Evolutionary conservation across 1,140 invertebrate genomes (phyloP).

Genomic region (Hypsibius dujardini): DNA sequence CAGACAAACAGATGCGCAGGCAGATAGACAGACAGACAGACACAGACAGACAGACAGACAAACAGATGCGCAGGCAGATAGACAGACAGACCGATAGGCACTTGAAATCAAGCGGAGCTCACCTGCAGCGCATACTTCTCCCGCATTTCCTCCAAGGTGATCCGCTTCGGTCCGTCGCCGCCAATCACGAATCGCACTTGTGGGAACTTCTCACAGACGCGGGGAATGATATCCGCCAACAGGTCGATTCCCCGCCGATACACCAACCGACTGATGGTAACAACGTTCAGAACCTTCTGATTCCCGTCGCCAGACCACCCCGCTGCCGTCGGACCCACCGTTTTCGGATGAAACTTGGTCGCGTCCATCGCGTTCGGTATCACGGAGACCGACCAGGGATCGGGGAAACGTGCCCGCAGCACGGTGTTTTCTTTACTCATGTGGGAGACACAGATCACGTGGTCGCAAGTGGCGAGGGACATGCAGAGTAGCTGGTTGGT

Average conservation of each 20-base stretch:
- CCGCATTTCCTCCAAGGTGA: constrained; percentile 78
- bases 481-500: constrained; percentile 92
- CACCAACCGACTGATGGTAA: constrained; percentile 84
- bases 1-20: no score
- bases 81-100: neutral
- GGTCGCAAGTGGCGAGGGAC: constrained; percentile 69
- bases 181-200: constrained; percentile 51
- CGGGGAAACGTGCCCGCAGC: constrained; percentile 60
- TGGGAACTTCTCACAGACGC: constrained; percentile 61
- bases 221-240: constrained; percentile 73
- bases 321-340: constrained; percentile 42
- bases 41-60: no score
- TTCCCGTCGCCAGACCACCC: constrained; percentile 32
- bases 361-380: constrained; percentile 98
- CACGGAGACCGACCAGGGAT: constrained; percentile 69
- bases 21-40: no score
- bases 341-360: constrained; percentile 67
- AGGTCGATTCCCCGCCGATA: constrained; percentile 97
- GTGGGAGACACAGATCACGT: constrained; percentile 96
- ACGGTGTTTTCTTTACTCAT: constrained; percentile 96
- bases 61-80: neutral
- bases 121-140: constrained; percentile 60
- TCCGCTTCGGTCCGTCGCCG: constrained; percentile 89
- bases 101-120: constrained; percentile 26
- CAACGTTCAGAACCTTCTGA: constrained; percentile 38